Evolutionary conservation across 2,797 vertebrate genomes (phyloP), one percentile per base, ranked within the genome.

Genomic region (Hipposideros larvatus): DNA sequence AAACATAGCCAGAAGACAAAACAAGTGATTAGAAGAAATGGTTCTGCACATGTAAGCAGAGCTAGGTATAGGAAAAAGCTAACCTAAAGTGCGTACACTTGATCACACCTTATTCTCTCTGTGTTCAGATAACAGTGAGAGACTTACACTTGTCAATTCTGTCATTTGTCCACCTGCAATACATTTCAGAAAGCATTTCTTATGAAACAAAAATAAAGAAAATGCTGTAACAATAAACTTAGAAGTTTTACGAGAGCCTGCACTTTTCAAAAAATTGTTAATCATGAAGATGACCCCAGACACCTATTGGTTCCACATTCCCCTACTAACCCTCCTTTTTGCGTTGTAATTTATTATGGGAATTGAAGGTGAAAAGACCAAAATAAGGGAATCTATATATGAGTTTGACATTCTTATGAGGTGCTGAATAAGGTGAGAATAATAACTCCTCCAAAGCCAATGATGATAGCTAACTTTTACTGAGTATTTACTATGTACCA

Each of bases 131-230:
- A 94, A 79, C 78, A 59, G 28, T 78, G 80, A 87, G 94, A 57
- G 13, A 48, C 74, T 90, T 82, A 48, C 26, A 4, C 92, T 80
- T 80, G 51, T 80, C 74, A 78, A 2, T 51, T 92, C 57, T 96
- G 61, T 89, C 78, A 82, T 89, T 94, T 77, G 57, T 77, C 90
- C 8, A 65, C 59, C 74, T 89, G 57, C 15, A 61, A 1, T 87
- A 43, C n/a, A 26, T 87, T 79, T 96, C 92, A 89, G 75, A 94
- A 93, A 79, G 21, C 31, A 84, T 55, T 86, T 77, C 71, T 92
- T 90, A 41, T 65, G 71, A 65, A 87, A 88, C 24, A 53, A 92
- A 71, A 95, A 90, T 66, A 41, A 77, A 53, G 8, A 68, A 88
- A 91, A 86, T n/a, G 55, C 6, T 78, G 0, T 73, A 57, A 55